These are phyloP conservation scores for Taphrorychus bicolor DNA, from an alignment of 2,888 invertebrate species.

Conservation along the genomic window DNA sequence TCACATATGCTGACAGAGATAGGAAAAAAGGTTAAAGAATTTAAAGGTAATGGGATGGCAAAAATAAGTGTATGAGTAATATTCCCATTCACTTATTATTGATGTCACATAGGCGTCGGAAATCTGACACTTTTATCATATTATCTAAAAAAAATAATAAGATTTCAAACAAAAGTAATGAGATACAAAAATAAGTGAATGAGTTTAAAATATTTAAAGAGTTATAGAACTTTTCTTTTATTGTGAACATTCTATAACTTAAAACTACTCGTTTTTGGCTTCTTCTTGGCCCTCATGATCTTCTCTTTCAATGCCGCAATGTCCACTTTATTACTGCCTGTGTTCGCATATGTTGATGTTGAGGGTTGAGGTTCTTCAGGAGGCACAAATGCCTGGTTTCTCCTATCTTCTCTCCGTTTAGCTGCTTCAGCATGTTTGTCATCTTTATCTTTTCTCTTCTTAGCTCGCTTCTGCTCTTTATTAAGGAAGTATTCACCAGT, in stretches of 20 bases:
- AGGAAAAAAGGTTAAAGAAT: no score
- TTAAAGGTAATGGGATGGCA: no score
- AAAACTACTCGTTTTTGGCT: slow-evolving; percentile 24
- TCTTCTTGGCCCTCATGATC: slow-evolving; percentile 71
- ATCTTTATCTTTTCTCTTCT: slow-evolving; percentile 75
- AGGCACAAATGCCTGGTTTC: slow-evolving; percentile 83
- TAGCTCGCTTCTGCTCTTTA: slow-evolving; percentile 78
- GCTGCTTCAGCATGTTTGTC: slow-evolving; percentile 79
- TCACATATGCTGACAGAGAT: no score
- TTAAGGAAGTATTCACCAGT: slow-evolving; percentile 97
- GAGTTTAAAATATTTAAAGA: no score
- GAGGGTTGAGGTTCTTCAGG: slow-evolving; percentile 66
- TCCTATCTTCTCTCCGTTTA: slow-evolving; percentile 75
- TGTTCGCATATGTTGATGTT: slow-evolving; percentile 47
- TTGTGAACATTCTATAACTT: slow-evolving; percentile 18
- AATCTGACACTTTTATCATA: no score
- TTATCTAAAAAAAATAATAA: no score
- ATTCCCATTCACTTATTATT: no score
- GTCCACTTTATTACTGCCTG: slow-evolving; percentile 64
- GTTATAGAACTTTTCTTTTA: no score
- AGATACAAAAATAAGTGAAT: no score
- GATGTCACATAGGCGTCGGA: no score
- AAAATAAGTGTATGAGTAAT: no score
- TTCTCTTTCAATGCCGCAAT: slow-evolving; percentile 78
- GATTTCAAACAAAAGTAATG: no score